Conservation (phyloP, 2,888 invertebrate genomes). For the Chalcosyrphus nemorum region DNA sequence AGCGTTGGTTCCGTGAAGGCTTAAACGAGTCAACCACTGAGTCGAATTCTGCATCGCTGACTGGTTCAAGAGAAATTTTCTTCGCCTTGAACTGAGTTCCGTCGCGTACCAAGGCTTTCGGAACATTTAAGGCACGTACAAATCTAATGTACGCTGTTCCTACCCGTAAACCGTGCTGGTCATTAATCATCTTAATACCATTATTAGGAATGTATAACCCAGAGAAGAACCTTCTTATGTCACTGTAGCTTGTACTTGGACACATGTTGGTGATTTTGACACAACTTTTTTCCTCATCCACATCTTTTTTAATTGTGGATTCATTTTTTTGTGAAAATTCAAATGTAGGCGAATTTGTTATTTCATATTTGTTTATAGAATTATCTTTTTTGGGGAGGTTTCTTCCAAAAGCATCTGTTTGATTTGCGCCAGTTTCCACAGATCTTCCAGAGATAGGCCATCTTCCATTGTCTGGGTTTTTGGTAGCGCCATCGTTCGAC, state of each 20-base stretch:
- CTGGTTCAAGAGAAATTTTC: slow-evolving; percentile 86
- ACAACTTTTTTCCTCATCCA: slow-evolving; percentile 81
- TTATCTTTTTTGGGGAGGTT: slow-evolving; percentile 43
- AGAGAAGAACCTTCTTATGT: slow-evolving; percentile 91
- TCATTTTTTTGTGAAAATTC: slow-evolving; percentile 56
- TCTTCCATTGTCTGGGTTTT: not conserved
- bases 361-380: not conserved
- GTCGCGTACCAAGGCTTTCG: slow-evolving; percentile 87
- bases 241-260: slow-evolving; percentile 89
- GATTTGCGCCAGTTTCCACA: not conserved
- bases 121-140: slow-evolving; percentile 86
- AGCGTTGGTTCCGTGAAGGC: slow-evolving; percentile 81
- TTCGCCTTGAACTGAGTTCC: slow-evolving; percentile 87
- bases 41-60: slow-evolving; percentile 89
- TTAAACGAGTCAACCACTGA: slow-evolving; percentile 88
- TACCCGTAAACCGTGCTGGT: slow-evolving; percentile 89
- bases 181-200: slow-evolving; percentile 93
- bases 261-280: slow-evolving; percentile 90
- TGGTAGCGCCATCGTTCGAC: not conserved
- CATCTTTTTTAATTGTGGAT: slow-evolving; percentile 20
- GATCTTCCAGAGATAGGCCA: not conserved
- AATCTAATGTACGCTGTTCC: slow-evolving; percentile 92
- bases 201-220: slow-evolving; percentile 89
- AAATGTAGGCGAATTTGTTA: slow-evolving; percentile 16
- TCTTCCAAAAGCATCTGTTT: slow-evolving; percentile 58